phyloP scores from a whole-genome alignment of 2,888 invertebrate species.

The Calameuta filiformis region DNA sequence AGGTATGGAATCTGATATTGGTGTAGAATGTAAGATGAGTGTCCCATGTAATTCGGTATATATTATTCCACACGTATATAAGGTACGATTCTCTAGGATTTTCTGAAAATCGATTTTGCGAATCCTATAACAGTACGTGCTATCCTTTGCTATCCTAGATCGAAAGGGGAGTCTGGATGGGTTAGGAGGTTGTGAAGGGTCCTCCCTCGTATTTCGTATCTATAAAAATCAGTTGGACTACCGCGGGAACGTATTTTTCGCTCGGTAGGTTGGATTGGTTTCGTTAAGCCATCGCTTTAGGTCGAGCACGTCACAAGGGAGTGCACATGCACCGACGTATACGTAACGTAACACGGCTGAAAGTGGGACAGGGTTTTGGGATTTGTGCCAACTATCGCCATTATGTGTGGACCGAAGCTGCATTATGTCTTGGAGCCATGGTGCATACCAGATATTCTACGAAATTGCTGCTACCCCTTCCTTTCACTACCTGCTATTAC shows the following conservation, averaged over 20 bases:
- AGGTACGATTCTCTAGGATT: neutral
- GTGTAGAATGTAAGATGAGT: neutral
- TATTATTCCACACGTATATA: neutral
- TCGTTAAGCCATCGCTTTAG: neutral
- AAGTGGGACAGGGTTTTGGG: conserved; percentile 39
- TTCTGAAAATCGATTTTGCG: neutral
- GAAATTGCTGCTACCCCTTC: conserved; percentile 15
- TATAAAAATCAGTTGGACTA: neutral
- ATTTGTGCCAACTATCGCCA: conserved; percentile 50
- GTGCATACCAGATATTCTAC: conserved; percentile 46
- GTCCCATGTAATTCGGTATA: neutral
- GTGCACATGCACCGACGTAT: conserved; percentile 25
- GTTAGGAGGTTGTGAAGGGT: neutral
- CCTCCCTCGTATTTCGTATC: neutral
- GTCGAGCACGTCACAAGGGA: conserved; percentile 29
- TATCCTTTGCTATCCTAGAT: neutral
- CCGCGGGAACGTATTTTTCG: neutral
- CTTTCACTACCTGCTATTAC: neutral
- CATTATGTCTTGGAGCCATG: conserved; percentile 43
- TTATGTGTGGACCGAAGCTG: conserved; percentile 45
- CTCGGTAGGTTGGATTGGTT: neutral
- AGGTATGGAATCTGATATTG: neutral
- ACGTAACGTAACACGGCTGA: conserved; percentile 9
- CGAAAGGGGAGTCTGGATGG: neutral
- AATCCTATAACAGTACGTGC: neutral